A percentile compares a stretch with the other conserved stretches of the same genome.
Conservation (phyloP, 2,113 vertebrate genomes). For the Eptatretus burgeri region DNA sequence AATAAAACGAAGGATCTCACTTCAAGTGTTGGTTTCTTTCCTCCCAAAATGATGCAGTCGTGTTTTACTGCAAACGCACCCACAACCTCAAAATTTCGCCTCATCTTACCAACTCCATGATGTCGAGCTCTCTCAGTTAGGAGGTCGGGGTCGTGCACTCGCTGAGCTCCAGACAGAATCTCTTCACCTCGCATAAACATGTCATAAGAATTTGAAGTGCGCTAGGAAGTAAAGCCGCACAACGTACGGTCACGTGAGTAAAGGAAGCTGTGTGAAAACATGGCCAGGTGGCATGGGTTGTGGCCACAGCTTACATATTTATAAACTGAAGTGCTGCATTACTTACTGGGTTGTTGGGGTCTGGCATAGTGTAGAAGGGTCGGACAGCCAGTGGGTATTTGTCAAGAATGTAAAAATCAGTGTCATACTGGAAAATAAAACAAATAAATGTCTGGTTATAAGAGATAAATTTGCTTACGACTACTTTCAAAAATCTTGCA, state of each 20-base stretch:
- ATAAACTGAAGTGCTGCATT: conserved; percentile 10
- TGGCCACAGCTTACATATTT: neutral
- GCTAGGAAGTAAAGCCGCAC: conserved; percentile 20
- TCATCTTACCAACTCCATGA: conserved; percentile 48
- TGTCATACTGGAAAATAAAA: conserved; percentile 44
- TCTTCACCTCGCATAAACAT: conserved; percentile 99
- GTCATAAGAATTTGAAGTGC: conserved; percentile 86
- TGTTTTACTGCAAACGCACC: too few relatives aligned
- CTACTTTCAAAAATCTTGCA: neutral
- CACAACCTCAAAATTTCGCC: neutral
- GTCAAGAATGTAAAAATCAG: conserved; percentile 93
- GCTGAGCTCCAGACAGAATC: conserved; percentile 85
- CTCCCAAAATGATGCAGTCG: too few relatives aligned
- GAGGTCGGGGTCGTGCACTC: conserved; percentile 63
- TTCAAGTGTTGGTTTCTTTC: too few relatives aligned
- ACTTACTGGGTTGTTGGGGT: conserved; percentile 52
- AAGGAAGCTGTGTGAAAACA: neutral
- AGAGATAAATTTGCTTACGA: neutral
- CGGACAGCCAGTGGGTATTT: conserved; percentile 87
- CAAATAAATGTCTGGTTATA: neutral
- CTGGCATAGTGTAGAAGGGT: conserved; percentile 98
- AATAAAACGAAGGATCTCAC: neutral
- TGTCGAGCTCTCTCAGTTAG: conserved; percentile 58
- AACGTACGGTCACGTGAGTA: neutral
- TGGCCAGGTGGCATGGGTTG: neutral